Base-by-base conservation (phyloP, 2,113 vertebrate species). In the Corythornis cristatus region DNA sequence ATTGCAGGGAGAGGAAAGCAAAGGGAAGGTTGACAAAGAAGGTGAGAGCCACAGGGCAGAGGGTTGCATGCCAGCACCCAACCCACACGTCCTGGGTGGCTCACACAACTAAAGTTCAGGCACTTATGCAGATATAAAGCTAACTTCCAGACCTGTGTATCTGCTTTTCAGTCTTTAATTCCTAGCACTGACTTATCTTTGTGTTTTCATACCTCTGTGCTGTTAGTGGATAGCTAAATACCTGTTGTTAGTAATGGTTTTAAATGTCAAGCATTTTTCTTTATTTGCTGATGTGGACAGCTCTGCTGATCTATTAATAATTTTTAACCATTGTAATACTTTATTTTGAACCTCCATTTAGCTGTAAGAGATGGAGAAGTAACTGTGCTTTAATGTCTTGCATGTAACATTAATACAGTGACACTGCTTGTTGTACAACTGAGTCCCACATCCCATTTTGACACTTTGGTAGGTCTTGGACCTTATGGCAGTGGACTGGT, bases 201-300 rank as follows among this genome's bases (percentile, higher is more conserved):
- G 62, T 57, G 25, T 4, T 46, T 93, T 86, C 83, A 91, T 88
- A 60, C 25, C n/a, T 57, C 51, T 64, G 3, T 85, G 64, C 56
- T 6, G 1, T 91, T 81, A 83, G 43, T 78, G 35, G 64, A 64
- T 81, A 75, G 58, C 50, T 88, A 77, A 86, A 68, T 93, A 53
- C 67, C 64, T 91, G 40, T 86, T 94, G 83, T 90, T 93, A 84
- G 68, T 61, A 86, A 88, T 62, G 75, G 57, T 82, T 81, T 72
- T 42, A 93, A 86, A 94, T 87, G 86, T 94, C 83, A 82, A 92
- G 70, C 35, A 33, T 90, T 95, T 96, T 75, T 66, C 42, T 82
- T 94, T 93, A 42, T 82, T 88, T 14, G 1, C 35, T 46, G 50
- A 56, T 48, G 68, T 68, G 93, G 86, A 78, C 45, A 77, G 28